These are phyloP conservation scores for Orthochromis malagaraziensis DNA, from an alignment of 2,113 vertebrate genomes.

Conservation along the genomic window DNA sequence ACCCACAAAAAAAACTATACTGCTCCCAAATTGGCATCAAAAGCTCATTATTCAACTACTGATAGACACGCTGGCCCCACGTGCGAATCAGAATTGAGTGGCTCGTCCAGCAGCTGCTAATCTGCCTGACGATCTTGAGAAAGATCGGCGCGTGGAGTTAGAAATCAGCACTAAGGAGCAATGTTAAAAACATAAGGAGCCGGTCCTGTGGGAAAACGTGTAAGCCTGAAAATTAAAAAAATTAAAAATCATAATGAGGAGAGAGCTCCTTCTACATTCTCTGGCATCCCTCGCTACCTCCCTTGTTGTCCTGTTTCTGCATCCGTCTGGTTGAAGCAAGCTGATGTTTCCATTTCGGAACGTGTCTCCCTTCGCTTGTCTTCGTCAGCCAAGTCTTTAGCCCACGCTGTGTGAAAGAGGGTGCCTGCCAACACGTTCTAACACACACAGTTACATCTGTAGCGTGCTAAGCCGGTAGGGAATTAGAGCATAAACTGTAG, in stretches of 20 bases:
- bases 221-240: background rate
- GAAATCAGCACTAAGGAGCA: background rate
- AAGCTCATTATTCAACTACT: constrained; percentile 30
- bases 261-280: background rate
- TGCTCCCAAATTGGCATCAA: constrained; percentile 6
- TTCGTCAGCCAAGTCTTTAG: constrained; percentile 51
- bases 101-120: background rate
- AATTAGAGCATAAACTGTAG: constrained; percentile 38
- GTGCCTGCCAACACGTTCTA: constrained; percentile 44
- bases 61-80: background rate
- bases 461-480: constrained; percentile 17
- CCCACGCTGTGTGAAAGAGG: constrained; percentile 43
- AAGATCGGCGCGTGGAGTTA: background rate
- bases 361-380: constrained; percentile 32
- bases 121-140: background rate
- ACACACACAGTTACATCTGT: constrained; percentile 43
- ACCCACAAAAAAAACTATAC: background rate
- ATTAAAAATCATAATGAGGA: background rate
- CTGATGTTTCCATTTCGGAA: constrained; percentile 51
- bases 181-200: background rate
- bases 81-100: background rate
- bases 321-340: constrained; percentile 31
- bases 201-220: background rate
- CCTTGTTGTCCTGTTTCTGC: background rate
- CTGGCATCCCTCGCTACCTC: background rate